Evolutionary conservation across 2,797 vertebrate genomes (phyloP), one percentile per base, ranked within the genome.

Genomic region (Acanthurus tractus): DNA sequence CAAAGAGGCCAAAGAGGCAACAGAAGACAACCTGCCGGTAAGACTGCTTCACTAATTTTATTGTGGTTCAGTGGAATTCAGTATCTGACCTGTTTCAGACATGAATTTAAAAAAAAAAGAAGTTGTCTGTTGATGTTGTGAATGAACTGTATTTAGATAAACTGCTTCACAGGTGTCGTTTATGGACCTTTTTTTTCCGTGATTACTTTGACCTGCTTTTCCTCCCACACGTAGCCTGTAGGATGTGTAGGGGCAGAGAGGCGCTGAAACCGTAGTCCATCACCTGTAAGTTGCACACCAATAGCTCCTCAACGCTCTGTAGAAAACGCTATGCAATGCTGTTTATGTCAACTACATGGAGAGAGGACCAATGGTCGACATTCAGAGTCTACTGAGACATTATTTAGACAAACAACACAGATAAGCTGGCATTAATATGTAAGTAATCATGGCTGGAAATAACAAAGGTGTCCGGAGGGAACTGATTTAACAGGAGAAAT

Each of bases 241-340:
- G 95, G 96, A 95, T 96, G 95, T 95, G 95, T 96, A 96, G 96
- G 95, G 96, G 95, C 95, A 95, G 96, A 96, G 96, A 96, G 93
- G 95, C 92, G 95, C 92, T 95, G 96, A 96, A 96, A 95, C 96
- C 95, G 82, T 97, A 97, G 96, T 92, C 95, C 96, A 93, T 88
- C 95, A 96, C 94, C 96, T 97, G 96, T 96, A 97, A 97, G 97
- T 97, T 95, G 88, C 95, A 88, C 93, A 83, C 87, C 84, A 91
- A 90, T 92, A 94, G 90, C 94, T 96, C 94, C 94, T 90, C 89
- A 70, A 95, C 58, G 29, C 29, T 54, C 55, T 73, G 76, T 77
- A 71, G 76, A 79, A 81, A 40, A 40, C 5, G 25, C 25, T 65
- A 82, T 40, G 23, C 63, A 45, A 66, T 68, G 44, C 63, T 71